Evolutionary conservation across 1,140 invertebrate genomes (phyloP), one percentile per base, ranked within the genome.

Genomic region (Drosophila parvula): DNA sequence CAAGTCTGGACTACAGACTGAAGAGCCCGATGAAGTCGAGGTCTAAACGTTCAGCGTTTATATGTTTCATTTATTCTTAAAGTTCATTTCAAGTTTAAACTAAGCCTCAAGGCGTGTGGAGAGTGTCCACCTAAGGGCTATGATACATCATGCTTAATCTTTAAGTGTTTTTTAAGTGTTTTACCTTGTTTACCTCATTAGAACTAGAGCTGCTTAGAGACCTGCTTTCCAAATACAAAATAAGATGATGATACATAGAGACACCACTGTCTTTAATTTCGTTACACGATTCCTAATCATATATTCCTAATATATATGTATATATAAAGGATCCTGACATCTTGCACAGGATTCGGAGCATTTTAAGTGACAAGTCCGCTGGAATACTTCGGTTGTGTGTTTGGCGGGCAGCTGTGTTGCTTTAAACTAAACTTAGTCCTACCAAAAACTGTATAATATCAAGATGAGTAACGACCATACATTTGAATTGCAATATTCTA

Each of bases 321-420:
- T 30, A n/a, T n/a, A 22, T 22, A 22, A 1, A 4, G 12, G 11
- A 38, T 38, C 51, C 34, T 55, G 51, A 32, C 32, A 2, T 36
- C n/a, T 18, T 10, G 28, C n/a, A 11, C 48, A 34, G 48, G 30
- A 34, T 18, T 51, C n/a, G 50, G 30, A 51, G 51, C 51, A 38
- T 55, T 55, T 61, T 57, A 36, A 59, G 32, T 70, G 28, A 36
- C 34, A 50, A 32, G 44, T 41, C 36, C 40, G 47, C 47, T 18
- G 32, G 57, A 79, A 81, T 80, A 80, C 77, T 83, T 84, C 50
- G 62, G 11, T 45, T 50, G 41, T 22, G 22, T n/a, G 38, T 44
- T 14, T 16, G 41, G 41, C 41, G 41, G 43, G 44, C 74, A 68
- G 74, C 74, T 50, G 47, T 50, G 47, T n/a, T 38, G 8, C 9